Base-by-base conservation (phyloP, 2,888 invertebrate species). In the Pachycephus smyrnensis region DNA sequence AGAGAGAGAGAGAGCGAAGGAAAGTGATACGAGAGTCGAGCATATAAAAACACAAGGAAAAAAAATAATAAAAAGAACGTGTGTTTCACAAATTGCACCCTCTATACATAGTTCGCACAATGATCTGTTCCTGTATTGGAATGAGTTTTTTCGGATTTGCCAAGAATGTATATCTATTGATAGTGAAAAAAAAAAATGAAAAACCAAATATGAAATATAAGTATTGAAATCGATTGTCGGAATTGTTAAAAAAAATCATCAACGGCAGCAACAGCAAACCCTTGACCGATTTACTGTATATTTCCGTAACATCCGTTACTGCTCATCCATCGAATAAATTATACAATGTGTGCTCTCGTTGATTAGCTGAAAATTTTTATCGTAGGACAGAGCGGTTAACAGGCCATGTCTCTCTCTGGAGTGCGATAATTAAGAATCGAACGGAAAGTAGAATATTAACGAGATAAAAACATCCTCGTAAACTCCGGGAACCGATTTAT, bases 61-160 rank as follows among this genome's bases (percentile, higher is more conserved):
- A 55, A 23, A 55, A 40, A 37, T 12, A 37, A 40, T 40, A 40
- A 40, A 40, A 23, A 23, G 23, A 23, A 55, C 81, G 82, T 83
- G 84, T 83, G 85, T 84, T 83, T 68, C 75, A 87, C 86, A 86
- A 87, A 87, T 88, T 89, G 86, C 88, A 89, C 87, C 86, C 88
- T 90, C 86, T 88, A 89, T 88, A 89, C 88, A 89, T 88, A 90
- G 89, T 89, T 89, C 87, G 89, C 89, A 89, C 89, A 89, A 90
- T 88, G 85, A 88, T 90, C 88, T 87, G 88, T 90, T 90, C 89
- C 89, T 87, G 88, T 88, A 89, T 89, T 89, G 87, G 88, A 89
- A 87, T 88, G 86, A 86, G 86, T 89, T 88, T 89, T 90, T 88
- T 88, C 86, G 86, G 85, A 88, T 88, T 89, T 89, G 87, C 87